Evolutionary conservation across 2,888 invertebrate species (phyloP), one percentile per base, ranked within the genome.

Genomic region (Amphipyra tragopoginis): DNA sequence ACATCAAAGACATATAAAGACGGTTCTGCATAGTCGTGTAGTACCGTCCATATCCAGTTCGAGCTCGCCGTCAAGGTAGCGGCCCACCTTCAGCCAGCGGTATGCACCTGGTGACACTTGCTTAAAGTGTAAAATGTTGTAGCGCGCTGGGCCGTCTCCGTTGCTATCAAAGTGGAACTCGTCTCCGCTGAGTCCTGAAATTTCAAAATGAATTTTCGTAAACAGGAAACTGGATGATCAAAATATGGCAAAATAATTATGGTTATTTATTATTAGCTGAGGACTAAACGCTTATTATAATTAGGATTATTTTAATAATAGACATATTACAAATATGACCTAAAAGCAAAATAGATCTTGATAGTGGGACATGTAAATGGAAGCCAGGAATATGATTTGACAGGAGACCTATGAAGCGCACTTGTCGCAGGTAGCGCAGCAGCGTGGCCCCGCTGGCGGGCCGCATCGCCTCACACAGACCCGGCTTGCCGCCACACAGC

Each of bases 61-160:
- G 10, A 98, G 95, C 83, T 96, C 96, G 7, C 98, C 98, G 86
- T 98, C 97, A 59, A 97, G 95, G 88, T 98, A 98, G 85, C 97
- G 97, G 39, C 98, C 98, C 11, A 98, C 98, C 66, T 96, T 96
- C 48, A 98, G 94, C 98, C 98, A 98, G 77, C 96, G 96, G 90
- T 97, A 98, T 73, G 96, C 96, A 10, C 97, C 97, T 1, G 94
- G 95, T 21, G 96, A 92, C 14, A 96, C 95, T 87, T 98, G 98
- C 86, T 98, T 98, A 95, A 98, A 99, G 91, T 99, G 99, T 74
- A 99, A 97, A 80, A 99, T 98, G 87, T 98, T 98, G 95, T 99
- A 99, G 43, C 99, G 96, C 9, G 98, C 98, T 0, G 98, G 98
- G 0, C 98, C 99, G 87, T 99, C 99, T 1, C 98, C 98, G 80